Evolutionary conservation across 2,888 invertebrate species (phyloP).

Genomic region (Drepanosiphum platanoidis): DNA sequence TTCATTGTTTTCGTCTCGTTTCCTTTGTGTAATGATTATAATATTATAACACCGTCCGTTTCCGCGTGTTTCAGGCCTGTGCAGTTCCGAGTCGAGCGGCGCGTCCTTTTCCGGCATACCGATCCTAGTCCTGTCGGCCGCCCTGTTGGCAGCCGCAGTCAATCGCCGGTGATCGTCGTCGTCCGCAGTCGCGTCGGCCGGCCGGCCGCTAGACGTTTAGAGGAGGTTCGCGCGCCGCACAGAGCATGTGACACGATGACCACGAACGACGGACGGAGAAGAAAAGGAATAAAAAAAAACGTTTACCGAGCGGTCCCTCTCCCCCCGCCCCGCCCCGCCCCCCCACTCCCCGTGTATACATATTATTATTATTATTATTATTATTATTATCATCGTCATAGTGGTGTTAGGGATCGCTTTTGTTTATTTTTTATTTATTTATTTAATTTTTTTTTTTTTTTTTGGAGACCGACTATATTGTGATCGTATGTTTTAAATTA

Average conservation of each 20-base stretch:
- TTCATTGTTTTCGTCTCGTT: too few relatives aligned
- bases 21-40: too few relatives aligned
- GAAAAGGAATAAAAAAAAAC: background rate
- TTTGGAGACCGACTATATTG: slow-evolving; percentile 42
- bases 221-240: background rate
- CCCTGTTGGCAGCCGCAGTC: background rate
- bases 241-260: slow-evolving; percentile 5
- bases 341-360: background rate
- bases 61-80: slow-evolving; percentile 17
- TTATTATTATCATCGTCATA: slow-evolving; percentile 46
- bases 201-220: slow-evolving; percentile 30
- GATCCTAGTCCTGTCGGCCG: slow-evolving; percentile 20
- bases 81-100: slow-evolving; percentile 48
- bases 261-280: background rate
- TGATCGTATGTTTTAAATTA: slow-evolving; percentile 56
- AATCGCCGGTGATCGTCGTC: slow-evolving; percentile 51
- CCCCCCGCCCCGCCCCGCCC: background rate
- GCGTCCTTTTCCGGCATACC: background rate
- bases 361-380: slow-evolving; percentile 28
- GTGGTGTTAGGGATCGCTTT: slow-evolving; percentile 54
- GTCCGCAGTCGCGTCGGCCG: slow-evolving; percentile 25
- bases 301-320: slow-evolving; percentile 21
- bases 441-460: background rate
- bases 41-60: too few relatives aligned
- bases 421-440: slow-evolving; percentile 9